Percentiles rank a stretch among this genome's conserved stretches.
Conservation (phyloP, 2,888 invertebrate species). For the Gibbula magus region DNA sequence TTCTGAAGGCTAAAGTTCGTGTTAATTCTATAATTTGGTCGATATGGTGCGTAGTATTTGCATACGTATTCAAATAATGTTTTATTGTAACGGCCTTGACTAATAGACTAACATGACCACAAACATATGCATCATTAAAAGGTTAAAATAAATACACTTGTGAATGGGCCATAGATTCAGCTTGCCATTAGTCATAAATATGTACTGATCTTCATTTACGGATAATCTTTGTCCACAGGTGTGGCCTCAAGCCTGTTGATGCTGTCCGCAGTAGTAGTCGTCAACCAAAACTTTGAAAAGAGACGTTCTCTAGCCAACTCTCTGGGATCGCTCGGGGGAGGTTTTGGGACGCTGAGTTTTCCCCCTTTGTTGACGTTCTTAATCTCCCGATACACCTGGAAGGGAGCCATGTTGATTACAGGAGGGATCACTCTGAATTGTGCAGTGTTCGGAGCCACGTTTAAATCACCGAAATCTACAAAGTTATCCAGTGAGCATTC, state of each 20-base stretch:
- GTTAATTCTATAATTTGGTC: too few relatives aligned
- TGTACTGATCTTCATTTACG: too few relatives aligned
- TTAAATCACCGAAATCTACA: neutral
- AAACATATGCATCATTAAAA: too few relatives aligned
- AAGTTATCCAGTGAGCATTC: too few relatives aligned
- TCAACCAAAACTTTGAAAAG: conserved; percentile 2
- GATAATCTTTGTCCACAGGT: neutral
- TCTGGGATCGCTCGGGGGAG: neutral
- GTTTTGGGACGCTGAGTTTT: neutral
- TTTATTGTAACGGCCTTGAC: too few relatives aligned
- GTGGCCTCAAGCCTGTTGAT: neutral
- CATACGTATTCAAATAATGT: too few relatives aligned
- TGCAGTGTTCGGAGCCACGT: neutral
- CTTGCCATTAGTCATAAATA: too few relatives aligned
- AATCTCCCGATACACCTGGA: neutral
- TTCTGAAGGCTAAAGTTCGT: too few relatives aligned
- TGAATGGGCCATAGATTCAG: too few relatives aligned
- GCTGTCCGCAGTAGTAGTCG: neutral
- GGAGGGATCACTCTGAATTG: neutral
- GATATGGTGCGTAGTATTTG: too few relatives aligned
- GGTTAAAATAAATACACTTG: too few relatives aligned
- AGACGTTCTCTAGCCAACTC: neutral
- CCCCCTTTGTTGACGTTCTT: neutral
- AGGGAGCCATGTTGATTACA: neutral
- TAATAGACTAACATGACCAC: too few relatives aligned